Evolutionary conservation across 2,113 vertebrate genomes (phyloP).

Genomic region (human): GRCh38 chr12:56739001-56739500

Average conservation of each 20-base stretch:
- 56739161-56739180: not conserved
- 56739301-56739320: slow-evolving; percentile 94
- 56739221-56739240: not conserved
- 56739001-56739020: not conserved
- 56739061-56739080: slow-evolving; percentile 7
- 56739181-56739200: not conserved
- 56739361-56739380: slow-evolving; percentile 79
- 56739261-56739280: not conserved
- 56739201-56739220: not conserved
- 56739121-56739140: not conserved
- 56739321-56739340: slow-evolving; percentile 91
- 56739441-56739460: slow-evolving; percentile 1
- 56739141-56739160: not conserved
- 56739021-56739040: not conserved
- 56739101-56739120: not conserved
- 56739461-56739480: not conserved
- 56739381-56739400: slow-evolving; percentile 26
- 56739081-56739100: slow-evolving; percentile 11
- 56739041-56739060: slow-evolving; percentile 1
- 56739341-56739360: slow-evolving; percentile 95
- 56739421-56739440: not conserved
- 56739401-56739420: not conserved
- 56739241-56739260: slow-evolving; percentile 22
- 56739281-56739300: slow-evolving; percentile 85
- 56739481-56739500: slow-evolving; percentile 24